Evolutionary conservation across 2,113 vertebrate genomes (phyloP).

Genomic region (Ancistrus triradiatus): DNA sequence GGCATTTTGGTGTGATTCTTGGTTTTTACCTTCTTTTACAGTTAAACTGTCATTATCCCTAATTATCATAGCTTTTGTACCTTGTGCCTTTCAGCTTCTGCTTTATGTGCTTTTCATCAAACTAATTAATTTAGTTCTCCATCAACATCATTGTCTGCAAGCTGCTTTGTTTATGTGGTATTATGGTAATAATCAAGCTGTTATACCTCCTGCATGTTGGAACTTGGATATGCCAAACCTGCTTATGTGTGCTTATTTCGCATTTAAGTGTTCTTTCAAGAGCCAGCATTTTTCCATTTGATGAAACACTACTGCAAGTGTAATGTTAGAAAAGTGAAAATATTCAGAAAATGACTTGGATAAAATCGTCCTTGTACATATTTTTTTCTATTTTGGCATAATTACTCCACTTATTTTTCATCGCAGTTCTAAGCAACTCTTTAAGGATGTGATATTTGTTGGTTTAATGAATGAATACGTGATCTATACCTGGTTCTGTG

Average conservation of each 20-base stretch:
- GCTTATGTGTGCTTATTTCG: not conserved
- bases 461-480: not conserved
- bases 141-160: not conserved
- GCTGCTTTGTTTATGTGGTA: not conserved
- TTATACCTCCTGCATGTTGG: not conserved
- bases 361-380: too few species aligned
- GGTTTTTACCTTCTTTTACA: not conserved
- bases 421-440: too few species aligned
- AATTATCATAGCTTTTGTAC: not conserved
- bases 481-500: conserved; percentile 56
- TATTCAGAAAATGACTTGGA: too few species aligned
- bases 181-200: not conserved
- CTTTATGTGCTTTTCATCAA: not conserved
- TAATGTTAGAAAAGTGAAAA: not conserved
- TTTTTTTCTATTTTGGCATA: too few species aligned
- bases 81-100: not conserved
- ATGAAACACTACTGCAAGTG: not conserved
- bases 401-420: too few species aligned
- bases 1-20: not conserved
- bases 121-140: not conserved
- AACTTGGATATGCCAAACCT: not conserved
- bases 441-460: not conserved
- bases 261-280: not conserved
- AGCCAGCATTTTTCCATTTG: not conserved
- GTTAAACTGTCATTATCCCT: not conserved